Base-by-base conservation (phyloP, 2,113 vertebrate species). In the Antennarius striatus region DNA sequence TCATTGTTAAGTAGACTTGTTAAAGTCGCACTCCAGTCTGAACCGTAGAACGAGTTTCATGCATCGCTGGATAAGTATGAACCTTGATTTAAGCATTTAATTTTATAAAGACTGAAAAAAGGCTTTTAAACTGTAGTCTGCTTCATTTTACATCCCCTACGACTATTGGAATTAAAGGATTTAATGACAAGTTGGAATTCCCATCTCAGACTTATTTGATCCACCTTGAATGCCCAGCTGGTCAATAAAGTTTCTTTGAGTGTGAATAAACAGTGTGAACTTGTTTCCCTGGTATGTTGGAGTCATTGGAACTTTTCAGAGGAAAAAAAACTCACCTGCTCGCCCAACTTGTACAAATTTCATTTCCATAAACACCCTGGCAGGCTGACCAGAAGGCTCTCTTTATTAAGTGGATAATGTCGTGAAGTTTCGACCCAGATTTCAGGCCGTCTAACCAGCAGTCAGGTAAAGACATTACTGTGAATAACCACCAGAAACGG, bases 201-300 rank as follows among this genome's bases (percentile, higher is more conserved):
- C 71, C 40, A 45, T 49, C n/a, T 70, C 63, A 61, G 67, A 72
- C 39, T 60, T 65, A 29, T 3, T 72, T 65, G 55, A 75, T 36
- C 74, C 71, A 46, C 64, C 54, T 60, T 73, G 68, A 77, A 77
- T 81, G 73, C 48, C 65, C 82, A 85, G 82, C 75, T 74, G 79
- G 52, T 61, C 55, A 47, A 42, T 52, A 66, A 64, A 67, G 53
- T 48, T 28, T 71, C 42, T 48, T 0, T 75, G 30, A 54, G 42
- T 53, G 64, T 62, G 39, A 65, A 48, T 48, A 68, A 48, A 48
- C 57, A 45, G 62, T 4, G n/a, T 45, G 52, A 47, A 49, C 22
- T 14, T 42, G 68, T 48, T 56, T 72, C 58, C 13, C 46, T 53
- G 30, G 64, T 2, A 40, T 52, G 13, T 36, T 5, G 47, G 62